Evolutionary conservation across 2,888 invertebrate species (phyloP).

Genomic region (Pocota personata): DNA sequence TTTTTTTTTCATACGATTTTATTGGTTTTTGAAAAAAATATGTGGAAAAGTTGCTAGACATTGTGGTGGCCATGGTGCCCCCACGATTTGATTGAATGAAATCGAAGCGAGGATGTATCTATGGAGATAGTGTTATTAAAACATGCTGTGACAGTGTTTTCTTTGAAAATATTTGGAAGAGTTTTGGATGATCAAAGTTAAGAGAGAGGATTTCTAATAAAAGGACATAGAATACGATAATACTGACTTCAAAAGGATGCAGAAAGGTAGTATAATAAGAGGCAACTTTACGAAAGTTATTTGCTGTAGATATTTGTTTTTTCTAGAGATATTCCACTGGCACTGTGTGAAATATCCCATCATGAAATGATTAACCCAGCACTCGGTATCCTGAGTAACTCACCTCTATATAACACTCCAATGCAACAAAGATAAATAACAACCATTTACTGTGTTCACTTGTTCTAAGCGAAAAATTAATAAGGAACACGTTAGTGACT

Average conservation of each 20-base stretch:
- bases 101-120: background rate
- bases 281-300: too few relatives aligned
- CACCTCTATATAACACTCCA: too few relatives aligned
- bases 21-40: constrained; percentile 11
- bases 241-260: background rate
- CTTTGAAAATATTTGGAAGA: background rate
- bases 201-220: background rate
- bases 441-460: too few relatives aligned
- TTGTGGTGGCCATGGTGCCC: constrained; percentile 26
- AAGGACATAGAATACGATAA: background rate
- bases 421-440: too few relatives aligned
- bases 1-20: background rate
- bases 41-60: constrained; percentile 15
- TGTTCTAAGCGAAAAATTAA: too few relatives aligned
- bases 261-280: background rate
- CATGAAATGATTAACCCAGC: too few relatives aligned
- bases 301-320: too few relatives aligned
- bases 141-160: background rate
- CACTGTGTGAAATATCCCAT: too few relatives aligned
- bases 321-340: too few relatives aligned
- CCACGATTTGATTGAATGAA: background rate
- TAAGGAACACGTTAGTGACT: too few relatives aligned
- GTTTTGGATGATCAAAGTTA: background rate
- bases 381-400: too few relatives aligned
- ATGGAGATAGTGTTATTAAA: background rate